Base-by-base conservation (phyloP, 2,113 vertebrate genomes). In the Plecturocebus donacophilus region DNA sequence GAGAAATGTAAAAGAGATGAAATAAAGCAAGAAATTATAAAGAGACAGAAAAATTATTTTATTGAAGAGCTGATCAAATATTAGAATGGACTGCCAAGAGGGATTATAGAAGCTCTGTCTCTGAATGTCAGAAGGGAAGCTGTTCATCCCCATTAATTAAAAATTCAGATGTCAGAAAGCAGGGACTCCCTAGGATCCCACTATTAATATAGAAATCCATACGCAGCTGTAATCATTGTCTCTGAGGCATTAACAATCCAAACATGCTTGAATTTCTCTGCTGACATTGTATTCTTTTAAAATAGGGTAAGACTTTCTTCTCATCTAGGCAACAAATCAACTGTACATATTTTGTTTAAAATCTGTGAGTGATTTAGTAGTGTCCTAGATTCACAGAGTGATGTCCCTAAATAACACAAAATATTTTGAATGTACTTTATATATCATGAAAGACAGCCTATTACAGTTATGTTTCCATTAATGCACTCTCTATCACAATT, bases 281-380 rank as follows among this genome's bases (percentile, higher is more conserved):
- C 32, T 92, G 81, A 73, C 49, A 73, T 93, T 54, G 73, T 95
- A 90, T 92, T 71, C 81, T 98, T 97, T 94, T 89, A 1, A 94
- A 97, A 58, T 87, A 70, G 77, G 93, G 75, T 87, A 11, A 2
- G 91, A n/a, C 19, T 52, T 97, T 56, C 97, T 96, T 97, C 96
- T 96, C 79, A 79, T 93, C 25, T 90, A 85, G 81, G 86, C 91
- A 86, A 61, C 80, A 94, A 87, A 81, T 95, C 80, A 88, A 52
- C 35, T 20, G 56, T n/a, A 85, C 89, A 70, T 88, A 68, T 91
- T 71, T 98, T 82, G 0, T 94, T 98, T 97, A 96, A 97, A 98
- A 97, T 61, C 56, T 91, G 27, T 96, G 80, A 98, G 97, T 98
- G 96, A 97, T 98, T 98, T 94, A 97, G 17, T 85, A 42, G 35